Evolutionary conservation across 2,888 invertebrate genomes (phyloP), one percentile per base, ranked within the genome.

Genomic region (Cacoxenus indagator): DNA sequence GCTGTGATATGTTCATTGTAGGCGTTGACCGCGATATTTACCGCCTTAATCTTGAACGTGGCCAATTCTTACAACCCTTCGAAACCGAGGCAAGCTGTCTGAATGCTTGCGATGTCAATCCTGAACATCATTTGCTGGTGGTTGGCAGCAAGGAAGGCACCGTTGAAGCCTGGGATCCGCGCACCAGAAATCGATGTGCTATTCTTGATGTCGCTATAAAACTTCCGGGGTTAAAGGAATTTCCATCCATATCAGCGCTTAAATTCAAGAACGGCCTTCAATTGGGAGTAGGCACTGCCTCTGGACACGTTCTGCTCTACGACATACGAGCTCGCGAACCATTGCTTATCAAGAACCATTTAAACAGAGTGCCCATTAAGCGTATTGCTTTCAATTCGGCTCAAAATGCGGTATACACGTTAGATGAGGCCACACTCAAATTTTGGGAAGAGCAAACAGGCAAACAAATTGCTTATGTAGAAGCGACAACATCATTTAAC

Each of bases 91-190:
- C 94, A 14, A 91, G 91, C 70, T 91, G 92, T 73, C 91, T 96
- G 24, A 97, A 96, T 85, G 94, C 94, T 82, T 95, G 96, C 85
- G 91, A 92, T 74, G 92, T 98, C 11, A 98, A 96, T 90, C 93
- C 95, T 0, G 92, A 92, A 65, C 98, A 99, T 90, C 92, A 98
- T 76, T 90, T 99, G 64, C 89, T 99, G 22, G 89, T 94, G 64
- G 92, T 94, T 78, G 98, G 98, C 9, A 95, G 96, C 11, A 92
- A 93, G 78, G 95, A 96, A 85, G 99, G 99, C 0, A 93, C 92
- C 78, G 92, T 99, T 0, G 98, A 99, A 87, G 97, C 97, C 3
- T 99, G 97, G 97, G 99, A 99, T 89, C 96, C 97, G 9, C 90
- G 99, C 70, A 91, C 91, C 2, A 92, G 94, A 78, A 90, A 91